phyloP scores from a whole-genome alignment of 2,888 invertebrate genomes.

The Alitta virens region DNA sequence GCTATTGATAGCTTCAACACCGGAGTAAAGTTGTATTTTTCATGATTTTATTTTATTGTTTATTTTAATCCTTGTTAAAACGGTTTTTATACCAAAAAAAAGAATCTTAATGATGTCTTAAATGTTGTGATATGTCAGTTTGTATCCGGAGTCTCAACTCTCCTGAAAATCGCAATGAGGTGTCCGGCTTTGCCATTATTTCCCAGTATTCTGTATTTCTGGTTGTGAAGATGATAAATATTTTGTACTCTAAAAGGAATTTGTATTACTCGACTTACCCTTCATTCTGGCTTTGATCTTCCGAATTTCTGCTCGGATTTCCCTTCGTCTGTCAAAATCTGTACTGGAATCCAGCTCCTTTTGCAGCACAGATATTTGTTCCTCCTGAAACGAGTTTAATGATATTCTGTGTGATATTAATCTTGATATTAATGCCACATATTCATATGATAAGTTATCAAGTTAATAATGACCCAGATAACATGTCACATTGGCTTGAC shows the following conservation, averaged over 20 bases:
- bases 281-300: neutral
- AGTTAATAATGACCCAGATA: too few species aligned
- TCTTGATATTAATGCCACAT: too few species aligned
- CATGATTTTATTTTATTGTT: too few species aligned
- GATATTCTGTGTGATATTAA: too few species aligned
- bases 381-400: too few species aligned
- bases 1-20: too few species aligned
- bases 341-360: neutral
- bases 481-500: too few species aligned
- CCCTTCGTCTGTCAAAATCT: conserved; percentile 1
- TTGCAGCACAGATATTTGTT: too few species aligned
- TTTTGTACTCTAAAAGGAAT: too few species aligned
- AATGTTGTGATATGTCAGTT: neutral
- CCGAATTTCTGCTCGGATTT: neutral
- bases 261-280: neutral
- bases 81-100: neutral
- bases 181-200: neutral
- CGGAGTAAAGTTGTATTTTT: too few species aligned
- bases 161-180: neutral
- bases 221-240: neutral
- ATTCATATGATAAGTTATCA: too few species aligned
- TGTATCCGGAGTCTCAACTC: neutral
- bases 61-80: too few species aligned
- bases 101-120: neutral
- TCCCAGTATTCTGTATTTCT: neutral